Evolutionary conservation across 2,888 invertebrate species (phyloP).

Genomic region (Mechanitis mazaeus): DNA sequence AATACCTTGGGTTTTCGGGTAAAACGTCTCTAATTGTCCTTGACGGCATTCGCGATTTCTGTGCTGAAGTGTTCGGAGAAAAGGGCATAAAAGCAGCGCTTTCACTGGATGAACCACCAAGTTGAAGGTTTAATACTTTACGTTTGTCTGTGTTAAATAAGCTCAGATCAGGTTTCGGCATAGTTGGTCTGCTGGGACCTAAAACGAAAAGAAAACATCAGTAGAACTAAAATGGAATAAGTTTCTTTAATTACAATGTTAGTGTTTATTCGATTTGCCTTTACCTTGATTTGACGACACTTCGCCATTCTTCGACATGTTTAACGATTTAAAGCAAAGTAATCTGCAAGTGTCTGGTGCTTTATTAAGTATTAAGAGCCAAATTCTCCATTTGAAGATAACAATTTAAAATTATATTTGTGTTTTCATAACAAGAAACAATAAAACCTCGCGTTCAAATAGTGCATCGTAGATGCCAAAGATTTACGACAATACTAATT

Average conservation of each 20-base stretch:
- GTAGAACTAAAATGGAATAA: neutral
- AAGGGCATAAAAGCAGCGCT: conserved; percentile 74
- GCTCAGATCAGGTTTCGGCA: conserved; percentile 68
- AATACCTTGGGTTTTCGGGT: conserved; percentile 68
- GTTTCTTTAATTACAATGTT: conserved; percentile 6
- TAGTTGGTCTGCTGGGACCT: conserved; percentile 67
- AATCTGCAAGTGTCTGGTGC: conserved; percentile 42
- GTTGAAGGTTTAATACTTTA: conserved; percentile 77
- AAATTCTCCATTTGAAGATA: conserved; percentile 62
- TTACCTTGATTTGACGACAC: conserved; percentile 80
- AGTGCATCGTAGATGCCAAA: conserved; percentile 30
- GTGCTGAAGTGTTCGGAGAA: conserved; percentile 47
- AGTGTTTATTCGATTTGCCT: conserved; percentile 19
- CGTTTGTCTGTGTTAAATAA: conserved; percentile 73
- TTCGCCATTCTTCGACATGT: conserved; percentile 85
- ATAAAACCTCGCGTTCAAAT: conserved; percentile 27
- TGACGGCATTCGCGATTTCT: conserved; percentile 56
- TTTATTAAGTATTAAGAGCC: conserved; percentile 45
- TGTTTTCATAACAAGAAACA: conserved; percentile 44
- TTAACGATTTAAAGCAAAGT: conserved; percentile 37
- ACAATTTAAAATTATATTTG: conserved; percentile 40
- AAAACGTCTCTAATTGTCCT: conserved; percentile 69
- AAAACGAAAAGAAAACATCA: conserved; percentile 26
- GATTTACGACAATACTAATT: conserved; percentile 29
- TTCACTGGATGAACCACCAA: conserved; percentile 67